Conservation (phyloP, 1,140 invertebrate species). For the Ostrea edulis region DNA sequence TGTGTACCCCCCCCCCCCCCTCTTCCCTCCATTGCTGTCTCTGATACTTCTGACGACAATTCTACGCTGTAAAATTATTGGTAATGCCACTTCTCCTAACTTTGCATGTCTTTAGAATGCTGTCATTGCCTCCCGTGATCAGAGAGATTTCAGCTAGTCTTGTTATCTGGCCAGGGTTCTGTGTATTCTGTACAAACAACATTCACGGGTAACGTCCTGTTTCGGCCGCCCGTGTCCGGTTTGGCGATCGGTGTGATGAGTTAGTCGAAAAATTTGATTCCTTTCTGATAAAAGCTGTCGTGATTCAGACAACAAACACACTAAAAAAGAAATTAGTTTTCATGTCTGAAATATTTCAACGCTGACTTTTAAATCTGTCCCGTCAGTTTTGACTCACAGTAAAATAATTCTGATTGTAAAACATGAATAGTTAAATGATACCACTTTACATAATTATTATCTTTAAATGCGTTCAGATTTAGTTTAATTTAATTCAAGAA, state of each 20-base stretch:
- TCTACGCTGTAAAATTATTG: too few relatives aligned
- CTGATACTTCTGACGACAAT: too few relatives aligned
- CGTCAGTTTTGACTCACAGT: not conserved
- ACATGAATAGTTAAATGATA: not conserved
- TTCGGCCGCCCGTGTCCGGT: not conserved
- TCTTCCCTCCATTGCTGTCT: too few relatives aligned
- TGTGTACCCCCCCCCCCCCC: too few relatives aligned
- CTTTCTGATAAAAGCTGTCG: not conserved
- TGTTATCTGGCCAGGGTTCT: not conserved
- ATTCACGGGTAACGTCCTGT: not conserved
- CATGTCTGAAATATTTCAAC: not conserved
- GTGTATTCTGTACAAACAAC: not conserved
- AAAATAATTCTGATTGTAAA: not conserved
- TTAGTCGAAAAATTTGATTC: conserved; percentile 3
- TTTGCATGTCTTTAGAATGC: too few relatives aligned
- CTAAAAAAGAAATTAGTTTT: conserved; percentile 21
- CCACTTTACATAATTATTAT: not conserved
- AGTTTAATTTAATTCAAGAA: not conserved
- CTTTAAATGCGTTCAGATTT: not conserved
- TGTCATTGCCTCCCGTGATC: not conserved
- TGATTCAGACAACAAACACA: not conserved
- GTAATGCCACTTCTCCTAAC: too few relatives aligned
- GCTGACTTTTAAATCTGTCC: not conserved
- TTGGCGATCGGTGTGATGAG: conserved; percentile 1
- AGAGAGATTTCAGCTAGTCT: not conserved